Base-by-base conservation (phyloP, 1,140 invertebrate genomes). In the Zaprionus vittiger region DNA sequence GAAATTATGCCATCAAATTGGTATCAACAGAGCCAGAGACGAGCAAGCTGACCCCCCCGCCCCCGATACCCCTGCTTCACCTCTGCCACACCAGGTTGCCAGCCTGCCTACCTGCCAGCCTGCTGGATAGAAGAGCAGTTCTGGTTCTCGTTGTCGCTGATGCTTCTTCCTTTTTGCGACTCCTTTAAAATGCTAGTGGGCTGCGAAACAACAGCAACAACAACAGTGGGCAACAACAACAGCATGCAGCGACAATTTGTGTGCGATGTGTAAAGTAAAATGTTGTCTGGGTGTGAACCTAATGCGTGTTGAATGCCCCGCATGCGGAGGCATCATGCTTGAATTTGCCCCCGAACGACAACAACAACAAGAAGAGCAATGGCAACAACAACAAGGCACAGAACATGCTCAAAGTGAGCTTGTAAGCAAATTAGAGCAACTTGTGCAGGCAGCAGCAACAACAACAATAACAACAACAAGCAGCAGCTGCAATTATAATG, bases 1-100 rank as follows among this genome's bases (percentile, higher is more conserved):
- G 84, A 92, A 92, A 92, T 92, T 92, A 92, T 92, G 91, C 91
- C 91, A 92, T 92, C 91, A 92, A 90, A 90, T 90, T 90, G 85
- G 85, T 90, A 90, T 90, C 85, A 90, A 90, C 85, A 90, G 73
- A 78, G 75, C 66, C 20, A 80, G 63, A 83, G 59, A 70, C 72
- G 70, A 68, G 38, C 11, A 5, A 7, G 20, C 47, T 20, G 15
- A 17, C 5, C 6, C 41, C 41, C n/a, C n/a, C 1, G n/a, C 12
- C 15, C n/a, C 5, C 41, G 20, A 20, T 20, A 20, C 5, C n/a
- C n/a, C 12, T 41, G 5, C n/a, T 3, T 6, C n/a, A 3, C 4
- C 37, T 38, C 14, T 5, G 37, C 37, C 37, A 38, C 4, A 38
- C 37, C 37, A 38, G 37, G 37, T 38, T 38, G 14, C 12, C 41